Conservation (phyloP, 37 sponge, comb jelly and placozoan genomes). For the Tethya wilhelma region DNA sequence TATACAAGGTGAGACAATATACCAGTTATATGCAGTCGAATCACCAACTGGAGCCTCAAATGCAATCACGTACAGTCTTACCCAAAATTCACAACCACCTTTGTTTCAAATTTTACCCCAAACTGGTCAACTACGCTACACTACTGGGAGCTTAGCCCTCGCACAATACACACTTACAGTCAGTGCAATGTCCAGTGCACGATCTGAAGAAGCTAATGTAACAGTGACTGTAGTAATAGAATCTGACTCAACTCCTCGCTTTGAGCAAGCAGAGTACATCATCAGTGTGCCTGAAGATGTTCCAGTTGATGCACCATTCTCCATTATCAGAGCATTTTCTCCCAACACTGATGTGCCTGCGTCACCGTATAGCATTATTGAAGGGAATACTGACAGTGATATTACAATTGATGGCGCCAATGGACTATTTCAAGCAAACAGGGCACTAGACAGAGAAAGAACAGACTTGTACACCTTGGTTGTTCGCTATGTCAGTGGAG, state of each 20-base stretch:
- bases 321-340: conserved; percentile 34
- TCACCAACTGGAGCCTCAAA: background rate
- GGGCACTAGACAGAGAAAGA: conserved; percentile 51
- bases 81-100: background rate
- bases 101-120: background rate
- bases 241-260: conserved; percentile 22
- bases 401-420: conserved; percentile 27
- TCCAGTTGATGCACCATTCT: background rate
- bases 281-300: conserved; percentile 20
- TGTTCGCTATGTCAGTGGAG: conserved; percentile 38
- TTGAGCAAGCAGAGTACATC: conserved; percentile 36
- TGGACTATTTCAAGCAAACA: conserved; percentile 16
- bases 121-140: background rate
- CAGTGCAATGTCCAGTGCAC: conserved; percentile 8
- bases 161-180: conserved; percentile 27
- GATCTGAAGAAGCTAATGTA: background rate
- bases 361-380: conserved; percentile 24
- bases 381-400: conserved; percentile 35
- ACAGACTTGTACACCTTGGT: conserved; percentile 10
- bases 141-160: background rate
- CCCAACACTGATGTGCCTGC: background rate
- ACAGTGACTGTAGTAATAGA: conserved; percentile 15
- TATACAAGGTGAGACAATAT: conserved; percentile 8
- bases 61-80: conserved; percentile 22
- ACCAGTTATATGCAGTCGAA: conserved; percentile 44